A percentile compares a stretch with the other conserved stretches of the same genome.
Conservation (phyloP, 92 coral and sea anemone genomes). For the Palythoa caribaeorum region DNA sequence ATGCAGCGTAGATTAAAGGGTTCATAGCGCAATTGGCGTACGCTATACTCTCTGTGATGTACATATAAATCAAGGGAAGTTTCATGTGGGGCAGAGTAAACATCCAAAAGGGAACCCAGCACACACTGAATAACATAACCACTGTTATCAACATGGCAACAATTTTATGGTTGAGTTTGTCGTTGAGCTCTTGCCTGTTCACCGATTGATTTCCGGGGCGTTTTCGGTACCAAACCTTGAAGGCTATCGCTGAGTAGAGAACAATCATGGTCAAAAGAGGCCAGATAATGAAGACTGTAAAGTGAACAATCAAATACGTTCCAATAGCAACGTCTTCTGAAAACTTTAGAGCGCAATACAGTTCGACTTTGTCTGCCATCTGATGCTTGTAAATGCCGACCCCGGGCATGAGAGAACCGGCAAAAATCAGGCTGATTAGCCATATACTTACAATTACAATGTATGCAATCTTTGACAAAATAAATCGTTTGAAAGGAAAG, state of each 20-base stretch:
- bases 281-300: slow-evolving; percentile 19
- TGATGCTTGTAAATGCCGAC: background rate
- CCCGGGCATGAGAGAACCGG: slow-evolving; percentile 39
- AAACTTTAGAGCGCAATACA: slow-evolving; percentile 13
- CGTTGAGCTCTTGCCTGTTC: slow-evolving; percentile 26
- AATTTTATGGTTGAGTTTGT: slow-evolving; percentile 26
- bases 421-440: slow-evolving; percentile 14
- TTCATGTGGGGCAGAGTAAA: slow-evolving; percentile 10
- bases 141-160: slow-evolving; percentile 23
- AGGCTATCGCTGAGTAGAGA: slow-evolving; percentile 32
- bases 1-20: slow-evolving; percentile 10
- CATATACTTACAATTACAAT: slow-evolving; percentile 19
- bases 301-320: slow-evolving; percentile 21
- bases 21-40: slow-evolving; percentile 36
- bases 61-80: background rate
- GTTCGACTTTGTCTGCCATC: background rate
- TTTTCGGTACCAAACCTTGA: slow-evolving; percentile 20
- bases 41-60: slow-evolving; percentile 22
- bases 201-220: slow-evolving; percentile 14
- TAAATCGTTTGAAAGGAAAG: slow-evolving; percentile 30
- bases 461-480: slow-evolving; percentile 7
- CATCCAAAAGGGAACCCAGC: slow-evolving; percentile 46
- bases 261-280: slow-evolving; percentile 12
- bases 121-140: slow-evolving; percentile 10
- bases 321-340: background rate